These are phyloP conservation scores for Axea sp. DNA, from an alignment of 2,888 invertebrate genomes.

Conservation along the genomic window DNA sequence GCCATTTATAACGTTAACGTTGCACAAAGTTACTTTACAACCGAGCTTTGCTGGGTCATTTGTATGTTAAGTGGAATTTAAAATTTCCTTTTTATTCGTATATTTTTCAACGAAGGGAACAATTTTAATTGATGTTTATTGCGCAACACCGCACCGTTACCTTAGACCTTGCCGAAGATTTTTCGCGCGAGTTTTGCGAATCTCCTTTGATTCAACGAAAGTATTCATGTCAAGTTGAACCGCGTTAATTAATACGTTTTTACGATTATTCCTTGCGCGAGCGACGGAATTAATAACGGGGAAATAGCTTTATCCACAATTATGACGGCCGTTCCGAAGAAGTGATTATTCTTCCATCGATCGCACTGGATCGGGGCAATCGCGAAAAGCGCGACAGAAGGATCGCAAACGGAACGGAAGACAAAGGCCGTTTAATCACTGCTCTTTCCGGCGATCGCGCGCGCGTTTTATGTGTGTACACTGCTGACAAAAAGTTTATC, in stretches of 20 bases:
- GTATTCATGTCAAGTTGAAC: slow-evolving; percentile 25
- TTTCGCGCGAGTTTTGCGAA: not conserved
- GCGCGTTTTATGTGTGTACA: too few species aligned
- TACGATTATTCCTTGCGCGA: not conserved
- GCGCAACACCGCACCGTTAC: not conserved
- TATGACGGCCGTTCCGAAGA: slow-evolving; percentile 9
- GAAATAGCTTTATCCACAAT: slow-evolving; percentile 10
- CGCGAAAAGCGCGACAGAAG: slow-evolving; percentile 21
- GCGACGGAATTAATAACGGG: slow-evolving; percentile 7
- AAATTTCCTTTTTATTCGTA: not conserved
- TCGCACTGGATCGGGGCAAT: slow-evolving; percentile 32
- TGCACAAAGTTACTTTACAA: slow-evolving; percentile 23
- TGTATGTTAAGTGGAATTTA: slow-evolving; percentile 6
- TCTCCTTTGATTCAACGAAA: not conserved
- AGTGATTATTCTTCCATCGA: slow-evolving; percentile 16
- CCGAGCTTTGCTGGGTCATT: slow-evolving; percentile 3
- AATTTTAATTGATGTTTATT: slow-evolving; percentile 17
- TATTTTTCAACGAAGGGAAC: not conserved
- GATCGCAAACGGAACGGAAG: slow-evolving; percentile 29
- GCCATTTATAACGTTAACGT: slow-evolving; percentile 15
- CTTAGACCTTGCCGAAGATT: not conserved
- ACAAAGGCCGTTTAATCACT: slow-evolving; percentile 38
- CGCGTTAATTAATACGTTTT: slow-evolving; percentile 7
- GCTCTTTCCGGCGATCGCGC: slow-evolving; percentile 21
- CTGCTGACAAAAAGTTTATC: too few species aligned